Evolutionary conservation across 2,113 vertebrate species (phyloP), one percentile per base, ranked within the genome.

Genomic region (Ageneiosus marmoratus): DNA sequence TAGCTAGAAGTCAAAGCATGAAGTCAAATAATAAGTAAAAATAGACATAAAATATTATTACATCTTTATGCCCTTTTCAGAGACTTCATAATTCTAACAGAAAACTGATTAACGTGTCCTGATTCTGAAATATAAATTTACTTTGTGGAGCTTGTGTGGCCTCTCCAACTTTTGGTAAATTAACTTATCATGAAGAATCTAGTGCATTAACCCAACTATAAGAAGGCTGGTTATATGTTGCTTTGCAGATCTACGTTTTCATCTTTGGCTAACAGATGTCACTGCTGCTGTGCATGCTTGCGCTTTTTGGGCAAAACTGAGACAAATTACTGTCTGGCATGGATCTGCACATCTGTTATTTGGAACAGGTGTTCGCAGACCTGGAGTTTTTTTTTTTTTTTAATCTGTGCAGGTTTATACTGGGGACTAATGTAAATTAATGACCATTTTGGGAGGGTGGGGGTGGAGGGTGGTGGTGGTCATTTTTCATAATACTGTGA

Each of bases 271-370:
- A 83, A 80, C 89, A 89, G 82, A 88, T 88, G 81, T 84, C 75
- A 60, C 58, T 53, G 34, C 78, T 80, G 81, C 65, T 76, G 32
- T 84, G 65, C 76, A 51, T 51, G 22, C 69, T 80, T 84, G 58
- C 60, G 81, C 84, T 81, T 88, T 81, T 86, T 82, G 81, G 83
- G 77, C 79, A 86, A 84, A 89, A 88, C 80, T 85, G 88, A 89
- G 85, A 89, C 85, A 90, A 89, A 91, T 89, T 84, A 82, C 84
- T 85, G 79, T 81, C 84, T 89, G 86, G 84, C 82, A 80, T 76
- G 80, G 69, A 78, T 29, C 80, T 1, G 81, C 65, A 84, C 85
- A 87, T 89, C 88, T 89, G 86, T 88, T 87, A 84, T 88, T 82
- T 81, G 48, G 83, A 89, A 88, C 88, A 89, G 88, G 85, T 89